Conservation (phyloP, 2,113 vertebrate genomes). For the Rhea americana region DNA sequence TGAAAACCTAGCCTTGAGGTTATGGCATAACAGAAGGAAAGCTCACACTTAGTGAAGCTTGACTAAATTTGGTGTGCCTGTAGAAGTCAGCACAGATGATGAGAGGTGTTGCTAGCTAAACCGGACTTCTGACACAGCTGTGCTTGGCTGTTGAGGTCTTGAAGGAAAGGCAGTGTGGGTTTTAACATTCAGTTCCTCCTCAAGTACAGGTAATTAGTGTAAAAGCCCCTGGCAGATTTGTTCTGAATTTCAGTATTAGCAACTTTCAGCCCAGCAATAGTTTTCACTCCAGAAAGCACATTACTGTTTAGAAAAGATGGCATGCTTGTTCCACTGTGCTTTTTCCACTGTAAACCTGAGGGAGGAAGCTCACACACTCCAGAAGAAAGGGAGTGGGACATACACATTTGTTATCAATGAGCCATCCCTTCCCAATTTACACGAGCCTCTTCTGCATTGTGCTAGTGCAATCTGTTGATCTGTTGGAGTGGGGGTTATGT, state of each 20-base stretch:
- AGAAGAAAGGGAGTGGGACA: not conserved
- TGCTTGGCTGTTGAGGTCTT: not conserved
- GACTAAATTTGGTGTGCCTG: not conserved
- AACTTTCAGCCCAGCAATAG: not conserved
- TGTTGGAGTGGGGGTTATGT: no score
- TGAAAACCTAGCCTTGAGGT: slow-evolving; percentile 21
- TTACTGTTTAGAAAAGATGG: not conserved
- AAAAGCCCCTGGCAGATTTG: not conserved
- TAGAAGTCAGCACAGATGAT: not conserved
- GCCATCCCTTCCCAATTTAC: no score
- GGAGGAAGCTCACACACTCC: not conserved
- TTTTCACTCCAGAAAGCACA: not conserved
- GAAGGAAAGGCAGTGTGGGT: not conserved
- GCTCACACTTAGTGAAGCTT: not conserved
- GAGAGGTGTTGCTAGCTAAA: not conserved
- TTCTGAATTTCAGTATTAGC: not conserved
- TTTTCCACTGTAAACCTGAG: not conserved
- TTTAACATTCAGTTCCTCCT: not conserved
- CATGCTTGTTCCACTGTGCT: not conserved
- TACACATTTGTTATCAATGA: not conserved
- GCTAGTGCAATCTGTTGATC: no score
- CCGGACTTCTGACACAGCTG: not conserved
- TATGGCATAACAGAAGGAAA: not conserved
- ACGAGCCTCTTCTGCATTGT: no score
- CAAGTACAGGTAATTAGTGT: not conserved